These are phyloP conservation scores for Ceratina calcarata DNA, from an alignment of 1,140 invertebrate species.

Conservation along the genomic window DNA sequence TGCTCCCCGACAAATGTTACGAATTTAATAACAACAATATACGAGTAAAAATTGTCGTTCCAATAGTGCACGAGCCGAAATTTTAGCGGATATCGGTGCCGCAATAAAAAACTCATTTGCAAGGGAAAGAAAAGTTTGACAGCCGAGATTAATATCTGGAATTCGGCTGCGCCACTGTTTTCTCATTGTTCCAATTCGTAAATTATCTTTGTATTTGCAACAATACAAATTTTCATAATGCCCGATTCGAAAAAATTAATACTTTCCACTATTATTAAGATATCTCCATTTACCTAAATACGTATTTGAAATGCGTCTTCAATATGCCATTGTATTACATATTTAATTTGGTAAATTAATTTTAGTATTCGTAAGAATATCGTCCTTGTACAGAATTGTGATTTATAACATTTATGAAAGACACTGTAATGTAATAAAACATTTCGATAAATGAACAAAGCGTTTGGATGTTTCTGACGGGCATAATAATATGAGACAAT, in stretches of 20 bases:
- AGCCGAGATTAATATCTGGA: neutral
- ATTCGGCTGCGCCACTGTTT: neutral
- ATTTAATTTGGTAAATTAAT: too few species aligned
- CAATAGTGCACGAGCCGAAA: neutral
- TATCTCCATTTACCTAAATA: too few species aligned
- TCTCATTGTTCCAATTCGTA: neutral
- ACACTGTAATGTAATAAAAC: too few species aligned
- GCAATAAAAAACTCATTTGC: conserved; percentile 15
- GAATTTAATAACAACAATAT: neutral
- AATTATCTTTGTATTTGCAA: neutral
- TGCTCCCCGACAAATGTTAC: neutral
- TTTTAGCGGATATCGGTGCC: neutral
- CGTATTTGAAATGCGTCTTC: too few species aligned
- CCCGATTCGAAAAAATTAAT: neutral
- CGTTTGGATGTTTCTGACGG: too few species aligned
- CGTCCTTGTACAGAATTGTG: too few species aligned
- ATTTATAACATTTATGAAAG: too few species aligned
- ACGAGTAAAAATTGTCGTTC: neutral
- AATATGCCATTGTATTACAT: too few species aligned
- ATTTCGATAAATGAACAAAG: too few species aligned
- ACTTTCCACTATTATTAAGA: too few species aligned
- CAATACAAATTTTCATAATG: neutral
- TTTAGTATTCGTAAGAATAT: too few species aligned
- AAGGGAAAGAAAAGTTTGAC: conserved; percentile 4
- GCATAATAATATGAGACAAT: too few species aligned